A percentile compares a stretch with the other conserved stretches of the same genome.
These are phyloP conservation scores for Porites australiensis DNA, from an alignment of 64 coral and sea anemone species.

Conservation along the genomic window DNA sequence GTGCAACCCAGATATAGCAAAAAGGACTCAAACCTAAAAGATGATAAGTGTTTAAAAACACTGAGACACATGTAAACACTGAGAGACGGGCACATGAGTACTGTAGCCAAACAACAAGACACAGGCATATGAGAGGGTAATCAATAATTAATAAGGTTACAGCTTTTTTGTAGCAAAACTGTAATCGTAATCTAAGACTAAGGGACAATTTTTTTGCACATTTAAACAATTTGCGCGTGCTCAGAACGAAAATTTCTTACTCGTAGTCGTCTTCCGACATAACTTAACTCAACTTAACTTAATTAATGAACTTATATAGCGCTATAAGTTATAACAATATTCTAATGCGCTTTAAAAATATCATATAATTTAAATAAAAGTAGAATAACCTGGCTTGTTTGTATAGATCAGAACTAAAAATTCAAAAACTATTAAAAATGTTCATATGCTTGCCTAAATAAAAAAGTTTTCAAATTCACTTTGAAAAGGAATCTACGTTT, in stretches of 20 bases:
- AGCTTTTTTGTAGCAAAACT: not conserved
- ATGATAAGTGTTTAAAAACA: constrained; percentile 3
- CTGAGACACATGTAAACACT: constrained; percentile 13
- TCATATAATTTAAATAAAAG: constrained; percentile 42
- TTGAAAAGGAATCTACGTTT: constrained; percentile 29
- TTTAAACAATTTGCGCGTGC: constrained; percentile 4
- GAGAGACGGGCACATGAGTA: constrained; percentile 1
- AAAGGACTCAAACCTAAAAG: constrained; percentile 9
- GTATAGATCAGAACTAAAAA: constrained; percentile 26
- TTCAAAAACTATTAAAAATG: constrained; percentile 45
- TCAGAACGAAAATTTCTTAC: not conserved
- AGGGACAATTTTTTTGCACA: not conserved
- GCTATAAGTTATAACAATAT: constrained; percentile 12
- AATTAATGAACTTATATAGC: constrained; percentile 19
- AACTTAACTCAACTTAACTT: constrained; percentile 15
- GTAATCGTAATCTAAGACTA: constrained; percentile 18
- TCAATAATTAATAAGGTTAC: constrained; percentile 11
- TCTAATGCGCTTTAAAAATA: constrained; percentile 23
- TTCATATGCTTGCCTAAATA: constrained; percentile 41
- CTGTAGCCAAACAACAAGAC: not conserved
- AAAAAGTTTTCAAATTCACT: constrained; percentile 31
- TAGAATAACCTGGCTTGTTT: constrained; percentile 39
- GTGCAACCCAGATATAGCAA: constrained; percentile 17
- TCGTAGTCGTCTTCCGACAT: not conserved
- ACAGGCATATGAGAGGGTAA: constrained; percentile 12